These are phyloP conservation scores for Porites evermanni DNA, from an alignment of 92 coral and sea anemone genomes.

Conservation along the genomic window DNA sequence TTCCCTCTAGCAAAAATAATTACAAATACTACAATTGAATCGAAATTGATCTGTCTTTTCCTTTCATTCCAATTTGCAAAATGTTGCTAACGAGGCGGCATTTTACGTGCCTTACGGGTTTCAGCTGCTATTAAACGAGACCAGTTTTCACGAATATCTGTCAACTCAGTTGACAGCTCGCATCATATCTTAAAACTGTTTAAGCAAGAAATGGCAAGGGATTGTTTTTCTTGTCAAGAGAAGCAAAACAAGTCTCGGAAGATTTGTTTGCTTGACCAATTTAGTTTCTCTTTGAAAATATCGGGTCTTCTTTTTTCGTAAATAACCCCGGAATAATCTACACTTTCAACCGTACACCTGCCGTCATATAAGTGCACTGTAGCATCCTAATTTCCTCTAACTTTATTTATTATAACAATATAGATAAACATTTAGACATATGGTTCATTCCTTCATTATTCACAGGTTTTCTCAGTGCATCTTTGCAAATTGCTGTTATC, in stretches of 20 bases:
- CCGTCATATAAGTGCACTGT: background rate
- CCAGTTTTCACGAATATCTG: no score
- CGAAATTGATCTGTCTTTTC: background rate
- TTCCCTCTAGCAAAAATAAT: background rate
- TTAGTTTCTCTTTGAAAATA: background rate
- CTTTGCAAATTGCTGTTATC: no score
- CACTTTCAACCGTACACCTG: conserved; percentile 7
- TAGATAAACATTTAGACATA: conserved; percentile 8
- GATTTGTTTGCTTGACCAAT: conserved; percentile 1
- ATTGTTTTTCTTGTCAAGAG: background rate
- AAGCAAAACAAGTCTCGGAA: conserved; percentile 2
- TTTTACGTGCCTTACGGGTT: background rate
- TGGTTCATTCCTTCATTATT: no score
- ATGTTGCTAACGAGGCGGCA: conserved; percentile 8
- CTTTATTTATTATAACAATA: background rate
- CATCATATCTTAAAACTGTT: background rate
- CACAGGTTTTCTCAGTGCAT: no score
- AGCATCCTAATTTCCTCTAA: conserved; percentile 14
- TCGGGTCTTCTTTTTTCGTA: background rate
- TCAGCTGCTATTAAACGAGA: background rate
- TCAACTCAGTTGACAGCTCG: background rate
- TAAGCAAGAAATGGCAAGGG: background rate
- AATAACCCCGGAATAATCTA: background rate
- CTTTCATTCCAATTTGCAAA: background rate
- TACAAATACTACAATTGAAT: background rate